Evolutionary conservation across 2,888 invertebrate species (phyloP), one percentile per base, ranked within the genome.

Genomic region (Diaprepes abbreviatus): DNA sequence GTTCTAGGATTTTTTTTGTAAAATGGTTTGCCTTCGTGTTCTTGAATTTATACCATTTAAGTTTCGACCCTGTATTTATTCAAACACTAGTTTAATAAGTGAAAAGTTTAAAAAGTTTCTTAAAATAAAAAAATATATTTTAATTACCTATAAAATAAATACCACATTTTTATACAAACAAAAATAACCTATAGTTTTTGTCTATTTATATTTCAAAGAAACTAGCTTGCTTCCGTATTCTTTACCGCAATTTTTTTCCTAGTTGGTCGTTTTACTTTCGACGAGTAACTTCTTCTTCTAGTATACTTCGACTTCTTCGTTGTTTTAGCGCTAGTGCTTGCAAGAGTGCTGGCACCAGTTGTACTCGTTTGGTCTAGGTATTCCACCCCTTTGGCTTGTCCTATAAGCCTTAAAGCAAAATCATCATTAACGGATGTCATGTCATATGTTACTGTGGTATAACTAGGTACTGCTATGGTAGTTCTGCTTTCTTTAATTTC

Each of bases 361-460:
- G 59, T 59, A n/a, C 16, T 12, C 5, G 31, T 71, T 76, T 67
- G 36, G 16, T 79, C 52, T 31, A 82, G 72, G 72, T 79, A 80
- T 65, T 81, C 78, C 35, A 82, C 79, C 43, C 79, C 78, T 77
- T 80, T 80, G 5, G 84, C 85, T 76, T 86, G 83, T 73, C 84
- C 83, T 0, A 85, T 77, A 50, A 86, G 77, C 43, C 84, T 82
- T 62, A 82, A 72, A 2, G 85, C 82, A 19, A 83, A 67, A 60
- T 80, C 77, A 72, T 83, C 80, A 43, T 48, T n/a, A 10, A 16
- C 3, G 4, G 83, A 17, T 45, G 24, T 10, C 3, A 3, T 5
- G 24, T 3, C 3, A n/a, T n/a, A n/a, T 4, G 24, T 24, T 24
- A 24, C 5, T 5, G 24, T 24, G 3, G 24, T 24, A 24, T 24